These are phyloP conservation scores for Coelinius sp. DNA, from an alignment of 2,888 invertebrate genomes.

Conservation along the genomic window DNA sequence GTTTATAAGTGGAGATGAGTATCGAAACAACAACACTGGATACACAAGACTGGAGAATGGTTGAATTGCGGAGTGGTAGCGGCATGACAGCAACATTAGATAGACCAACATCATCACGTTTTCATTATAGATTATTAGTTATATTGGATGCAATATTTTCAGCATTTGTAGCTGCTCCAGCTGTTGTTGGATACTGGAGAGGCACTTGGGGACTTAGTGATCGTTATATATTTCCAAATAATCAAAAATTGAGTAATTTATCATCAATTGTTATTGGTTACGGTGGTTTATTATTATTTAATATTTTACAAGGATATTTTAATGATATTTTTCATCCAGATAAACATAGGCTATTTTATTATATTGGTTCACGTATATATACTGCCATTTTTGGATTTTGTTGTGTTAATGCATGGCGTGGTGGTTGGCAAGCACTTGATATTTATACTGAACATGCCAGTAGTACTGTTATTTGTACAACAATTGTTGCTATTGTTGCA, in stretches of 20 bases:
- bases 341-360: slow-evolving; percentile 78
- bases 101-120: slow-evolving; percentile 39
- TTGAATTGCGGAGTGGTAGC: slow-evolving; percentile 78
- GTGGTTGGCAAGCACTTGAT: slow-evolving; percentile 85
- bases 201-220: slow-evolving; percentile 88
- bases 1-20: too few species aligned
- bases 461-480: slow-evolving; percentile 76
- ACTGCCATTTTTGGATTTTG: slow-evolving; percentile 83
- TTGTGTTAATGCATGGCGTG: slow-evolving; percentile 91
- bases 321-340: slow-evolving; percentile 79
- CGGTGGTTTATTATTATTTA: slow-evolving; percentile 79
- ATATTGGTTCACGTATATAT: slow-evolving; percentile 80
- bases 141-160: slow-evolving; percentile 82
- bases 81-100: slow-evolving; percentile 71
- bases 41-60: slow-evolving; percentile 59
- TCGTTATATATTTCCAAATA: slow-evolving; percentile 78
- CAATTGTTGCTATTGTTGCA: slow-evolving; percentile 78
- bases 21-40: slow-evolving; percentile 32
- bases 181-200: slow-evolving; percentile 89
- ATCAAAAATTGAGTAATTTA: slow-evolving; percentile 76
- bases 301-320: slow-evolving; percentile 74
- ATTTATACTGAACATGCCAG: slow-evolving; percentile 76
- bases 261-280: slow-evolving; percentile 81
- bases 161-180: slow-evolving; percentile 81
- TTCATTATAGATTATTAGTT: slow-evolving; percentile 75